A percentile compares a stretch with the other conserved stretches of the same genome.
Evolutionary conservation across 2,888 invertebrate species (phyloP).

Genomic region (Agrotis segetum): DNA sequence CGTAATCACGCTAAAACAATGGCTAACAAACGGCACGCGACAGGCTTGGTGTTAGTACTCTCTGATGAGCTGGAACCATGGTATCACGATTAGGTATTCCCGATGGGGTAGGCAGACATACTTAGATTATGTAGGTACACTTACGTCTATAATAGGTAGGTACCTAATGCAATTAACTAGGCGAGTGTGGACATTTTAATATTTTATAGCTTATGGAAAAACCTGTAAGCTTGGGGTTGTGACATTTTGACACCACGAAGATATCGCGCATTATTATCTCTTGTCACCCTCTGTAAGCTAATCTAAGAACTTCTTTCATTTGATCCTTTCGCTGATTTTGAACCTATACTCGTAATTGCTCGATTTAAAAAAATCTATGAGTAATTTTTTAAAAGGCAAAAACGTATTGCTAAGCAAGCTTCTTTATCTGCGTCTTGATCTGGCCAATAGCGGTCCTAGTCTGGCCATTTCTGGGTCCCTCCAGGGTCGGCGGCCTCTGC

Average conservation of each 20-base stretch:
- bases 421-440: too few species aligned
- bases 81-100: neutral
- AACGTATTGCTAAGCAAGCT: too few species aligned
- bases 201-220: neutral
- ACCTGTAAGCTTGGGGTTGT: neutral
- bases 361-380: neutral
- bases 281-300: too few species aligned
- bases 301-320: neutral
- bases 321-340: neutral
- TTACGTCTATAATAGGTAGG: neutral
- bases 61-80: neutral
- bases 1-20: slow-evolving; percentile 54
- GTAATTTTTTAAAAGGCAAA: too few species aligned
- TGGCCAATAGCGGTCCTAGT: too few species aligned
- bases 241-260: too few species aligned
- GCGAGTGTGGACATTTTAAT: neutral
- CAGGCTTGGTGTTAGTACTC: slow-evolving; percentile 24
- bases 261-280: too few species aligned
- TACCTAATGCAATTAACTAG: neutral
- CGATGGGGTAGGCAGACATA: neutral
- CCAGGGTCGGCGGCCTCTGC: too few species aligned
- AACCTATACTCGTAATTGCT: too few species aligned
- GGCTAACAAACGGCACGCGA: slow-evolving; percentile 38
- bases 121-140: neutral
- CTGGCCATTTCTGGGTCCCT: too few species aligned